These are phyloP conservation scores for Eretmochelys imbricata DNA, from an alignment of 2,113 vertebrate species.

Conservation along the genomic window DNA sequence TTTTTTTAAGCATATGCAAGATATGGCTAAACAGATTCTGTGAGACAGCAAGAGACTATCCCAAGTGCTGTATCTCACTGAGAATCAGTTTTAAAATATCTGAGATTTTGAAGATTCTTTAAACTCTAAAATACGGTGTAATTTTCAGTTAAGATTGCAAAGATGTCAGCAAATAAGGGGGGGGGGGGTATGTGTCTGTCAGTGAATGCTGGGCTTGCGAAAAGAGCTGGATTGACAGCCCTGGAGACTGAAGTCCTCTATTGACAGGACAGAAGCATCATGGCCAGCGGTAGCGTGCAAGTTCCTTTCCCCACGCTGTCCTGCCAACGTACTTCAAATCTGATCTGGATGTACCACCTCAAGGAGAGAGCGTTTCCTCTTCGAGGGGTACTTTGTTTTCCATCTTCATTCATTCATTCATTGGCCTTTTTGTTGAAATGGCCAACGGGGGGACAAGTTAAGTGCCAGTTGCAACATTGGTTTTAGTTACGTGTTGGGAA, in stretches of 20 bases:
- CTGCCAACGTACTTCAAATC: neutral
- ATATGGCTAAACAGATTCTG: fast-evolving
- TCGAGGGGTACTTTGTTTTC: neutral
- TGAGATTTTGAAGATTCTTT: neutral
- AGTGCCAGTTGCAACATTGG: neutral
- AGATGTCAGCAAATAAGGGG: neutral
- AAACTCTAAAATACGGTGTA: neutral
- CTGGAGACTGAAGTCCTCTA: neutral
- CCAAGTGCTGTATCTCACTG: neutral
- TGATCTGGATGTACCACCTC: neutral
- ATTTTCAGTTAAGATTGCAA: neutral
- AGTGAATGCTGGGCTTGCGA: neutral
- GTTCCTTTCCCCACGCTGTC: neutral
- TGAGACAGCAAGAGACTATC: neutral
- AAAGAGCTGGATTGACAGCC: neutral
- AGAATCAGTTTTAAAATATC: neutral
- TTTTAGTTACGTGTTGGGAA: neutral
- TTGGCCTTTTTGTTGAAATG: neutral
- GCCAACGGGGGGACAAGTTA: neutral
- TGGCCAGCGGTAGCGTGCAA: neutral
- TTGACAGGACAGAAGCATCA: neutral
- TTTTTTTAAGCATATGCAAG: neutral
- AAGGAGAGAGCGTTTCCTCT: neutral
- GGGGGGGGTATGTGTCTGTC: too few relatives aligned
- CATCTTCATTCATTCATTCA: neutral